A percentile compares a stretch with the other conserved stretches of the same genome.
Conservation (phyloP, 2,113 vertebrate genomes). For the Anseranas semipalmata region DNA sequence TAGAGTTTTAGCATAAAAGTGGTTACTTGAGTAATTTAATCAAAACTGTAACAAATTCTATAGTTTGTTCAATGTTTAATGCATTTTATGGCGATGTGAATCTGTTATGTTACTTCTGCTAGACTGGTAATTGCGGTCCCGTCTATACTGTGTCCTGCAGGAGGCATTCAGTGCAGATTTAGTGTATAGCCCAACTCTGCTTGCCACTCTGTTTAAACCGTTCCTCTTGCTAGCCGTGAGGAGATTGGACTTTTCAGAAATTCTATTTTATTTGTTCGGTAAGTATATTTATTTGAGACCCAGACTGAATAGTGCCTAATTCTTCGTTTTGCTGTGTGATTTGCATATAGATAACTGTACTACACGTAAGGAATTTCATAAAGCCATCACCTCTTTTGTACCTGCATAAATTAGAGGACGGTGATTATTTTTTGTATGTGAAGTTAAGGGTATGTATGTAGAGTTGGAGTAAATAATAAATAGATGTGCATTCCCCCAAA, state of each 20-base stretch:
- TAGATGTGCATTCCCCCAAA: background rate
- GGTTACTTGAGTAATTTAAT: background rate
- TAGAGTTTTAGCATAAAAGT: background rate
- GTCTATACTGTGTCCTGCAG: accelerated
- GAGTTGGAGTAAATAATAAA: background rate
- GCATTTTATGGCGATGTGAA: background rate
- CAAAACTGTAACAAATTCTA: background rate
- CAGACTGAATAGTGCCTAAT: background rate
- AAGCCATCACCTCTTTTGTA: background rate
- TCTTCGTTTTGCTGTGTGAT: background rate
- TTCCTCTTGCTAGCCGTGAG: background rate
- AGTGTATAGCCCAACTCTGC: background rate
- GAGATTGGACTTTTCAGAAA: background rate
- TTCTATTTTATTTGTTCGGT: background rate
- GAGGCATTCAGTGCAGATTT: background rate
- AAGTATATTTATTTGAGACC: background rate
- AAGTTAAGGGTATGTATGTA: background rate
- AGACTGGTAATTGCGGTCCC: background rate
- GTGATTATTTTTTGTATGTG: background rate
- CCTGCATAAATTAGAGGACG: background rate
- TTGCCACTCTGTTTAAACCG: background rate
- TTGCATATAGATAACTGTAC: background rate
- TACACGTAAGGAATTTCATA: background rate
- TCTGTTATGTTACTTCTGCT: background rate
- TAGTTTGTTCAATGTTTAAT: background rate